These are phyloP conservation scores for Acronicta psi DNA, from an alignment of 2,888 invertebrate genomes.

Conservation along the genomic window DNA sequence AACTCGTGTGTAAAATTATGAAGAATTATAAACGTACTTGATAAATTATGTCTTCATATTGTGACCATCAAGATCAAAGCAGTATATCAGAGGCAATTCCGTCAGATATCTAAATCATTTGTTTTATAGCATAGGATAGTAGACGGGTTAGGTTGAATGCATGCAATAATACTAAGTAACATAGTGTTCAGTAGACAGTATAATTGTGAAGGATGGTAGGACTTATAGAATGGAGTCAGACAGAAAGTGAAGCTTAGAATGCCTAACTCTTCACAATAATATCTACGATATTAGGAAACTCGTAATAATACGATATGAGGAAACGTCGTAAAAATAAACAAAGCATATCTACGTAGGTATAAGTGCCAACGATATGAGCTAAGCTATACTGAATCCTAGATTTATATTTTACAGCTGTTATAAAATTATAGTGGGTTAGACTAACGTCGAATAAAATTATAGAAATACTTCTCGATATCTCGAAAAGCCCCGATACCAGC, in stretches of 20 bases:
- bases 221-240: slow-evolving; percentile 22
- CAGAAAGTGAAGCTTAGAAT: slow-evolving; percentile 3
- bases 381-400: slow-evolving; percentile 4
- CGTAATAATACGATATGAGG: too few species aligned
- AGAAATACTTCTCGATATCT: slow-evolving; percentile 26
- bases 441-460: slow-evolving; percentile 24
- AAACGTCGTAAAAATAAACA: neutral
- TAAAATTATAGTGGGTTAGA: slow-evolving; percentile 30
- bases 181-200: slow-evolving; percentile 34
- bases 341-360: neutral
- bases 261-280: too few species aligned
- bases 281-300: too few species aligned
- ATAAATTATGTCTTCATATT: too few species aligned
- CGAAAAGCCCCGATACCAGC: slow-evolving; percentile 25
- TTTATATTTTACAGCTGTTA: slow-evolving; percentile 34
- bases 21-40: slow-evolving; percentile 15
- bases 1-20: slow-evolving; percentile 29
- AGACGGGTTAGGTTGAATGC: slow-evolving; percentile 27
- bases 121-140: slow-evolving; percentile 25
- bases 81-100: too few species aligned
- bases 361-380: too few species aligned
- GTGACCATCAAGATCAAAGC: too few species aligned
- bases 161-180: slow-evolving; percentile 23
- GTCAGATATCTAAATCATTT: slow-evolving; percentile 27
- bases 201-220: slow-evolving; percentile 32